Evolutionary conservation across 2,113 vertebrate species (phyloP), one percentile per base, ranked within the genome.

Genomic region (Terrapene triunguis): DNA sequence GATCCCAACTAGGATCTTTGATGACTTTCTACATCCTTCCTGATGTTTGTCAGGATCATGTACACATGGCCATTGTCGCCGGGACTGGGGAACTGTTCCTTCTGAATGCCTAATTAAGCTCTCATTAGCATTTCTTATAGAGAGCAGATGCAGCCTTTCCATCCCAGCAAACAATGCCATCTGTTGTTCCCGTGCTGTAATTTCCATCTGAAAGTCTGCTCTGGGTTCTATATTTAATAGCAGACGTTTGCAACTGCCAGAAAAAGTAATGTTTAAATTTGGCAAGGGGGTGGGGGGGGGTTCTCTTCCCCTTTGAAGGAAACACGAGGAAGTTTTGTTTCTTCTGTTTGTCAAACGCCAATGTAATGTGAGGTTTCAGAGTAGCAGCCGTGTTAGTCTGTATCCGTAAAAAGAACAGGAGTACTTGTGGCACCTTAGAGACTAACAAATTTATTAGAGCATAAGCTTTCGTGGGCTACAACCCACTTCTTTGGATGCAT

Each of bases 71-170:
- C 27, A 8, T 96, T 94, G 89, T 95, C 88, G 94, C 79, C 57
- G 76, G 92, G 84, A 90, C 48, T 72, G 47, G 87, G 85, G 82
- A 90, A 93, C 9, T 0, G 92, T 80, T 94, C 88, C 89, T 78
- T 88, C 89, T 94, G 97, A 97, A 97, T 97, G 91, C 88, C 78
- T 96, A 97, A 94, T 95, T 96, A 95, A 92, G 25, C 29, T 10
- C 85, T 3, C 54, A 98, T 98, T 97, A 98, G 93, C 97, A 97
- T 98, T 97, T 97, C 95, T 97, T 93, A 90, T 76, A 89, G 54
- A 57, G 94, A 97, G 92, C 97, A 97, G 96, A 98, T 93, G 97
- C 94, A 95, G 93, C 87, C 93, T 96, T 96, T 96, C 97, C 96
- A 88, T 79, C 92, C 91, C 93, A 92, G 79, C 86, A 95, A 96